Percentiles rank a stretch among this genome's conserved stretches.
These are phyloP conservation scores for Ammodramus savannarum DNA, from an alignment of 2,113 vertebrate species.

Conservation along the genomic window DNA sequence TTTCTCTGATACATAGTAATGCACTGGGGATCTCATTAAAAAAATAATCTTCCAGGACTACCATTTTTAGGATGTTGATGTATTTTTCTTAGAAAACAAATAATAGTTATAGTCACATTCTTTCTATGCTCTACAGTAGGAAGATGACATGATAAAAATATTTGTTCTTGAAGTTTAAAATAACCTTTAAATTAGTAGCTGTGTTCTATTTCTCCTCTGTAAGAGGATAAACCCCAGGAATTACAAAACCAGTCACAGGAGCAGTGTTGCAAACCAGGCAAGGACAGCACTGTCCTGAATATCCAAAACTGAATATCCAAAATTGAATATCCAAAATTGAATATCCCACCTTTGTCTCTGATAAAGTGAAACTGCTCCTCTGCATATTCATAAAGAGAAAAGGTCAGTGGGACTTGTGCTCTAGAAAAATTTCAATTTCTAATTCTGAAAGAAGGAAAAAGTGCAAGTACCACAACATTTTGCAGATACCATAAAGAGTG, in stretches of 20 bases:
- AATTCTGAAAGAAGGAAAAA: background rate
- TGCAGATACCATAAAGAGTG: background rate
- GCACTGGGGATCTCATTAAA: constrained; percentile 7
- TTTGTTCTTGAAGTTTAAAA: background rate
- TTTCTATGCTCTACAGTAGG: background rate
- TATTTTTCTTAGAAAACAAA: constrained; percentile 22
- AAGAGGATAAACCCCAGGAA: background rate
- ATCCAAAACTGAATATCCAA: background rate
- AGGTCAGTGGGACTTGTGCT: background rate
- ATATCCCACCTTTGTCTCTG: background rate
- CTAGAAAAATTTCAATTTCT: background rate
- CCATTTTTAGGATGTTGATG: background rate
- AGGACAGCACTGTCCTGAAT: background rate
- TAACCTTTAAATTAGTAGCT: background rate
- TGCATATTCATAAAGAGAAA: background rate
- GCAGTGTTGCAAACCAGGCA: background rate
- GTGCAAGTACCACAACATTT: background rate
- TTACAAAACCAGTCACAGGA: background rate
- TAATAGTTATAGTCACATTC: background rate
- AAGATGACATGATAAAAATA: background rate
- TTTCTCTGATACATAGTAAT: background rate
- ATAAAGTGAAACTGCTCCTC: background rate
- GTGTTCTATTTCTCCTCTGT: background rate
- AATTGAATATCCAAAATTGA: background rate
- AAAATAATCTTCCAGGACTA: background rate